Evolutionary conservation across 2,888 invertebrate species (phyloP), one percentile per base, ranked within the genome.

Genomic region (Dorcus parallelipipedus): DNA sequence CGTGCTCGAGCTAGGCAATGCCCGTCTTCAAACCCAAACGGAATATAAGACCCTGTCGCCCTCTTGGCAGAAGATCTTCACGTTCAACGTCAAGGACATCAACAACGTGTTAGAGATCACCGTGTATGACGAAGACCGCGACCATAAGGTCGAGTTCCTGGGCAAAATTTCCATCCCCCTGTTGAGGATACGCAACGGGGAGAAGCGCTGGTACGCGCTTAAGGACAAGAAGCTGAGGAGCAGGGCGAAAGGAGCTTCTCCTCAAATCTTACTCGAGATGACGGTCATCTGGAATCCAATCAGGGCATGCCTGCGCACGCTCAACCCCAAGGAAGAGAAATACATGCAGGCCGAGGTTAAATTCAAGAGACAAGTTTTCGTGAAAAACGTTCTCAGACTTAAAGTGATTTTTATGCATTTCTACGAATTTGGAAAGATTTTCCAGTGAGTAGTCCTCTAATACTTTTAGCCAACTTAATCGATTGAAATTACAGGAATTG

Each of bases 61-160:
- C 0, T 94, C 90, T 65, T 99, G 99, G 99, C 95, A 97, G 82
- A 98, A 98, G 80, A 93, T 97, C 67, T 99, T 98, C 76, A 96
- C 95, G 47, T 97, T 99, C 75, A 93, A 93, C 77, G 87, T 94
- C n/a, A 93, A 96, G 75, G 99, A 99, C 75, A 93, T 99, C 65
- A 95, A 97, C 71, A 91, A 95, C 53, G 88, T 93, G 50, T 80
- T 99, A 64, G 98, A 99, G 73, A 82, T 99, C 52, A 97, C 97
- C 0, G 95, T 99, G 0, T 98, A 90, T 77, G 98, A 99, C 73
- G 98, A 99, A 79, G 98, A 99, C 77, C 86, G 96, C 60, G 96
- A 97, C 76, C 97, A 97, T 77, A 97, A 97, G 78, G 96, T 95
- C 9, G 98, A 99, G 77, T 99, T 99, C 76, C 81, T 99, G 9